These are phyloP conservation scores for Carduelis carduelis DNA, from an alignment of 2,797 vertebrate genomes.

Conservation along the genomic window DNA sequence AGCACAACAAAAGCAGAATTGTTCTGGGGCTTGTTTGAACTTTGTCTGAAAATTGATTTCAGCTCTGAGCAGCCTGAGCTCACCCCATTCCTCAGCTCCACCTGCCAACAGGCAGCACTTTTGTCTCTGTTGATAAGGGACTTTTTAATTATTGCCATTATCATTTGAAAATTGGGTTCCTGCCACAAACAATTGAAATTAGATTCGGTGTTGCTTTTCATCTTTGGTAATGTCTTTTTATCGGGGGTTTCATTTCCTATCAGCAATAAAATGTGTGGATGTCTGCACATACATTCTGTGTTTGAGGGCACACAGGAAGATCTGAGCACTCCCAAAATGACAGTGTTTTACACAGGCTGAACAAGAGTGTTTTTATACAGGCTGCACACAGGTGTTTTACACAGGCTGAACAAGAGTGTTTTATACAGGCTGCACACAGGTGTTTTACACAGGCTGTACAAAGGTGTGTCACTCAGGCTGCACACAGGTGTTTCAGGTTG, in stretches of 20 bases:
- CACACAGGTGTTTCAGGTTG: no score
- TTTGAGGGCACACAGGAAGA: not conserved
- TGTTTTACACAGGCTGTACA: no score
- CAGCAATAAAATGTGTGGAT: not conserved
- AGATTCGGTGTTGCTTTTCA: slow-evolving; percentile 55
- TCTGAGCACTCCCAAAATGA: not conserved
- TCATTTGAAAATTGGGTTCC: slow-evolving; percentile 67
- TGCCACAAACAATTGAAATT: slow-evolving; percentile 66
- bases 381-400: no score
- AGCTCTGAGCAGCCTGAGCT: not conserved
- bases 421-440: no score
- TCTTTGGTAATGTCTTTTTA: slow-evolving; percentile 58
- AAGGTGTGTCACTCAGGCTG: no score
- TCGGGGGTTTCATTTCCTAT: slow-evolving; percentile 56
- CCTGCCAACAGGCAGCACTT: slow-evolving; percentile 19
- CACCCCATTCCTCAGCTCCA: not conserved
- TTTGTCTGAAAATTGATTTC: slow-evolving; percentile 1
- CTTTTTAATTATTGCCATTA: slow-evolving; percentile 75
- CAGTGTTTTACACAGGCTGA: not conserved
- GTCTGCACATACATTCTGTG: not conserved
- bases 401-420: no score
- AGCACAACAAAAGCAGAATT: not conserved
- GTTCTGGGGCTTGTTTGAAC: slow-evolving; percentile 12
- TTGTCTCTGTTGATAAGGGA: slow-evolving; percentile 60
- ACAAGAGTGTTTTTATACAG: no score